phyloP scores from a whole-genome alignment of 2,888 invertebrate species.

The Chrysotoxum bicinctum region DNA sequence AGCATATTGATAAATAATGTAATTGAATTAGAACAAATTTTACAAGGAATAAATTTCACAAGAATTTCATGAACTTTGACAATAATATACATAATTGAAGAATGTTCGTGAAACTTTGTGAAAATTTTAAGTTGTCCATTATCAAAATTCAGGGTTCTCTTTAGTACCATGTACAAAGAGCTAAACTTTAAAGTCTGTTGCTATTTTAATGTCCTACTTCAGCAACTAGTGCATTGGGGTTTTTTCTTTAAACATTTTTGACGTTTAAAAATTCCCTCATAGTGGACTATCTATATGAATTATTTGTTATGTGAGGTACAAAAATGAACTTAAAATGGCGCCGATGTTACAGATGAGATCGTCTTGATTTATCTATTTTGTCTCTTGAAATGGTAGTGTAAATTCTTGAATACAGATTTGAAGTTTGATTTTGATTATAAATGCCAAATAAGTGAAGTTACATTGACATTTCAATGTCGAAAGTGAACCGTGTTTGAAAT shows the following conservation, averaged over 20 bases:
- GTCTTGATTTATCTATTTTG: slow-evolving; percentile 15
- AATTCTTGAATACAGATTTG: not conserved
- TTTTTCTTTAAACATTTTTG: not conserved
- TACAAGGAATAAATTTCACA: no score
- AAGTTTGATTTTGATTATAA: not conserved
- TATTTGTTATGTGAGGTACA: not conserved
- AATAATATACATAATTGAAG: no score
- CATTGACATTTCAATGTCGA: slow-evolving; percentile 10
- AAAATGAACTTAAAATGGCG: slow-evolving; percentile 16
- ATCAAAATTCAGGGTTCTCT: no score
- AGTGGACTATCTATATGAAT: not conserved
- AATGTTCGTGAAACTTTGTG: no score
- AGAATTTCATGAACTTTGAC: no score
- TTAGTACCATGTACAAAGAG: no score
- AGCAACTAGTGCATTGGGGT: not conserved
- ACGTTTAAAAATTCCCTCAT: not conserved
- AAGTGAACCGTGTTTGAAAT: not conserved
- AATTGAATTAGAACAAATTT: no score
- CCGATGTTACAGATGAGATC: slow-evolving; percentile 17
- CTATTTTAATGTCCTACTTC: not conserved
- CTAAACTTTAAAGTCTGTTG: no score
- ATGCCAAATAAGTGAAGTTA: not conserved
- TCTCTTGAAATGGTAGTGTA: not conserved
- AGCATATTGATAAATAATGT: no score
- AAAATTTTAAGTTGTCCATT: no score